Percentiles rank a stretch among this genome's conserved stretches.
phyloP scores from a whole-genome alignment of 2,113 vertebrate genomes.

The Bettongia penicillata region DNA sequence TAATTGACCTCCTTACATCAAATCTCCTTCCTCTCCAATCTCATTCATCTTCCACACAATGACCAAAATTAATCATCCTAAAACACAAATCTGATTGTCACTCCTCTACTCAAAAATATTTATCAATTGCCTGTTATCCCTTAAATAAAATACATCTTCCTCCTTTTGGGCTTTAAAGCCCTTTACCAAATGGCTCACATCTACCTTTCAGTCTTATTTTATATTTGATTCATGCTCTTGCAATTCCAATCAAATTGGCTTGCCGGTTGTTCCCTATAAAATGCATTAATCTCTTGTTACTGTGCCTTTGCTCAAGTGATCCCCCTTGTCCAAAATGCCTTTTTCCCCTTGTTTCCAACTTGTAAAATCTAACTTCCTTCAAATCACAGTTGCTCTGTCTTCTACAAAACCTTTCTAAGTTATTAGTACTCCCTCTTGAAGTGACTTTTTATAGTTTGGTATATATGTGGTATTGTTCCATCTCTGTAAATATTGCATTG shows the following conservation, averaged over 20 bases:
- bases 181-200: background rate
- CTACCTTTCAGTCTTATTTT: background rate
- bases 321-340: background rate
- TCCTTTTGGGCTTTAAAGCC: background rate
- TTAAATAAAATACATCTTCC: background rate
- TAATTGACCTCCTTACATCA: background rate
- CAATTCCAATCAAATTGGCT: background rate
- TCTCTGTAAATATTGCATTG: background rate
- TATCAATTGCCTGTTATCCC: background rate
- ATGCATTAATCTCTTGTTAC: background rate
- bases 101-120: background rate
- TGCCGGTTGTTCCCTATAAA: background rate
- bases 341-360: background rate
- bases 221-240: background rate
- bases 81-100: background rate
- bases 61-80: background rate
- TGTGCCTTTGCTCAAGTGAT: background rate
- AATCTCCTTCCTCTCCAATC: background rate
- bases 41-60: background rate
- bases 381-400: background rate
- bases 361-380: background rate
- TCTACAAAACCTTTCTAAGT: background rate
- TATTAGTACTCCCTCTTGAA: background rate
- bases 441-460: background rate
- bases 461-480: background rate